Percentiles rank a stretch among this genome's conserved stretches.
Conservation (phyloP, 30 jellyfish, hydroid and myxozoan genomes). For the Turritopsis dohrnii region DNA sequence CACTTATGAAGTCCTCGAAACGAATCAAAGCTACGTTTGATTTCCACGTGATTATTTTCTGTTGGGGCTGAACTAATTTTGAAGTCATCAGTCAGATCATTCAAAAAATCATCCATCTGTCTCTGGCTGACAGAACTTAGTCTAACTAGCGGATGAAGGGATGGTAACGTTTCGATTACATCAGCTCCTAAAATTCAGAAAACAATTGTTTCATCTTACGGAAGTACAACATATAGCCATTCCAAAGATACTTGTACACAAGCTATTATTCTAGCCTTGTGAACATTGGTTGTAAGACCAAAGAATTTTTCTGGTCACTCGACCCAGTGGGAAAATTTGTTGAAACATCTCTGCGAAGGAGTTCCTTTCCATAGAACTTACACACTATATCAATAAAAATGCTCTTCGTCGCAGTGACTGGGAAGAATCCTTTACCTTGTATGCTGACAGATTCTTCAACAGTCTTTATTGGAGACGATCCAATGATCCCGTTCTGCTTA, state of each 20-base stretch:
- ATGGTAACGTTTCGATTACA: slow-evolving; percentile 74
- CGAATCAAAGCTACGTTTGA: background rate
- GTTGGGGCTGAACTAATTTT: background rate
- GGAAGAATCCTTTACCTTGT: slow-evolving; percentile 9
- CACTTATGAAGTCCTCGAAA: background rate
- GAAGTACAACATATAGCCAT: background rate
- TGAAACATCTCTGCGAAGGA: too few relatives aligned
- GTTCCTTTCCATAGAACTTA: too few relatives aligned
- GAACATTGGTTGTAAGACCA: too few relatives aligned
- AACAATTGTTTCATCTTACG: background rate
- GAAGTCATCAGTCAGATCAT: slow-evolving; percentile 5
- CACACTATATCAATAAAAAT: too few relatives aligned
- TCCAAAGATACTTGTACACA: background rate
- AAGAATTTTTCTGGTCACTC: too few relatives aligned
- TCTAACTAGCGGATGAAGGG: slow-evolving; percentile 87
- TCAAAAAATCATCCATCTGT: slow-evolving; percentile 50
- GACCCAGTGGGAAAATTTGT: too few relatives aligned
- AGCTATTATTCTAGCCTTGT: too few relatives aligned
- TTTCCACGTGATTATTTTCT: background rate
- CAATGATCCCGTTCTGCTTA: background rate
- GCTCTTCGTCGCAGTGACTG: too few relatives aligned
- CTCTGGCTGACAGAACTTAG: slow-evolving; percentile 59
- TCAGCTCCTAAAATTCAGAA: slow-evolving; percentile 50
- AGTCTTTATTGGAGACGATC: slow-evolving; percentile 10
- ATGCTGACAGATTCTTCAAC: slow-evolving; percentile 23